Evolutionary conservation across 92 coral and sea anemone genomes (phyloP).

Genomic region (Siderastrea siderea): DNA sequence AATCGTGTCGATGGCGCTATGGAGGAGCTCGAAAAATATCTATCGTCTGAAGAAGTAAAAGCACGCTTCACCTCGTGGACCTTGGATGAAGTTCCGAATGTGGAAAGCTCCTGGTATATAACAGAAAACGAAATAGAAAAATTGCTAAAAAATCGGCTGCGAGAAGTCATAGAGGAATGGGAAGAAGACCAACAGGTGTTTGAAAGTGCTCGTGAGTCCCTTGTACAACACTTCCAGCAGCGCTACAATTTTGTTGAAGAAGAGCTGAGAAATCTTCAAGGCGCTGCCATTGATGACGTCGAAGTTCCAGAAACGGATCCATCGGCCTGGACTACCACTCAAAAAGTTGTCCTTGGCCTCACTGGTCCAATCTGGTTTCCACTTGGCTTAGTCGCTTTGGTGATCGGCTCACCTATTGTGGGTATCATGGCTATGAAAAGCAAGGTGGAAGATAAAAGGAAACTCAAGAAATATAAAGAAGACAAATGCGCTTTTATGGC

Average conservation of each 20-base stretch:
- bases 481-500: not conserved
- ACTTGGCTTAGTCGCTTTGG: slow-evolving; percentile 32
- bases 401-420: slow-evolving; percentile 26
- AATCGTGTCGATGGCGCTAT: not conserved
- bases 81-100: slow-evolving; percentile 13
- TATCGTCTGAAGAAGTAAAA: not conserved
- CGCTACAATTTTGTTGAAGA: not conserved
- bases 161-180: not conserved
- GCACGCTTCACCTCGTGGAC: slow-evolving; percentile 13
- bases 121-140: slow-evolving; percentile 24
- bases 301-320: not conserved
- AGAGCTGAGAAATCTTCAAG: slow-evolving; percentile 14
- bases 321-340: not conserved
- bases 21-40: not conserved
- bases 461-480: not conserved
- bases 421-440: not conserved
- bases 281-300: not conserved
- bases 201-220: not conserved
- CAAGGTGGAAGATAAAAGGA: not conserved
- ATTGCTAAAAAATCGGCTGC: slow-evolving; percentile 23
- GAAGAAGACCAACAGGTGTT: not conserved
- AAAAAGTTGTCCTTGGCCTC: slow-evolving; percentile 40
- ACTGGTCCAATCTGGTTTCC: slow-evolving; percentile 26
- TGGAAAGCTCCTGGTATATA: slow-evolving; percentile 16
- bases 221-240: too few relatives aligned